Percentiles rank a stretch among this genome's conserved stretches.
phyloP scores from a whole-genome alignment of 2,797 vertebrate genomes.

The Mionectes olivaceus region DNA sequence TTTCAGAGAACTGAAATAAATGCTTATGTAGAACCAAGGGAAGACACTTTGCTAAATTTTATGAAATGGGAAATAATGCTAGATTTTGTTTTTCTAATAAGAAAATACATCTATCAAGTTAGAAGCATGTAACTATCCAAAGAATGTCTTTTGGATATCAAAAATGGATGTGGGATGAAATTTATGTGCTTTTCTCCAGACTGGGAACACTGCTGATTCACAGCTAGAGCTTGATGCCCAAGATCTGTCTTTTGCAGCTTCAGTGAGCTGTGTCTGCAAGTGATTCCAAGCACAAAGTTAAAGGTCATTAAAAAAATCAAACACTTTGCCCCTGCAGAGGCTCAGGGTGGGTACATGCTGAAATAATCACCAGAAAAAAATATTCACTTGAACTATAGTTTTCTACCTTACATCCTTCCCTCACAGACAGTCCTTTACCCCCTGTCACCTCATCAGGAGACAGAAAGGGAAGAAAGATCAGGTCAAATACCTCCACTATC shows the following conservation, averaged over 20 bases:
- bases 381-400: neutral
- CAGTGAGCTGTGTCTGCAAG: neutral
- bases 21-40: neutral
- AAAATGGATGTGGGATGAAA: neutral
- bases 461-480: neutral
- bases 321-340: neutral
- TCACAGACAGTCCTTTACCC: neutral
- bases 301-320: constrained; percentile 6
- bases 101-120: neutral
- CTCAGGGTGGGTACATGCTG: neutral
- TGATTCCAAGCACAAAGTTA: neutral
- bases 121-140: neutral
- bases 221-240: neutral
- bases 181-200: neutral
- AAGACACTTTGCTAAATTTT: neutral
- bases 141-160: neutral
- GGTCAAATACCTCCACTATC: neutral
- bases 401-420: neutral
- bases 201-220: neutral
- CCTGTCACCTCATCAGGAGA: neutral
- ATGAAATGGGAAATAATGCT: neutral
- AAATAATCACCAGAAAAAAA: constrained; percentile 50
- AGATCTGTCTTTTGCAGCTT: neutral
- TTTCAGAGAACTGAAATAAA: neutral
- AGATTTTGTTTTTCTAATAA: neutral